Percentiles rank a stretch among this genome's conserved stretches.
phyloP scores from a whole-genome alignment of 2,113 vertebrate genomes.

The Rallus limicola region DNA sequence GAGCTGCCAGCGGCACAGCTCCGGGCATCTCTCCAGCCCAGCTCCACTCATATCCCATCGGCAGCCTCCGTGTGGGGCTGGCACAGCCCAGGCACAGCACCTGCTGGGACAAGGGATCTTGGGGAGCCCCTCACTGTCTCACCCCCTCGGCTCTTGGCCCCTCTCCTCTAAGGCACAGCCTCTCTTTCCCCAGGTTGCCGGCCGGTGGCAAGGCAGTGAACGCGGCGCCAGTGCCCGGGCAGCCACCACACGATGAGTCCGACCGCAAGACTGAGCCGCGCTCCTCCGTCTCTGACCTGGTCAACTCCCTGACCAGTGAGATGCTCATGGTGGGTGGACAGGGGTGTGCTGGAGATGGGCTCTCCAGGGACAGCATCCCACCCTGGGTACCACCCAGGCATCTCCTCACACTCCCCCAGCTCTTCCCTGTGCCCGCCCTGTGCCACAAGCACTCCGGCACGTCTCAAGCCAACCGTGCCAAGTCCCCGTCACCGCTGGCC shows the following conservation, averaged over 20 bases:
- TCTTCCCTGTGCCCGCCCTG: fast-evolving
- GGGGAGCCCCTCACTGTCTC: background rate
- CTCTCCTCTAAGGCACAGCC: background rate
- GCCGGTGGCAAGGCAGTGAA: conserved; percentile 85
- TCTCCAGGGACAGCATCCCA: fast-evolving
- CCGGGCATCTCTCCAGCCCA: fast-evolving
- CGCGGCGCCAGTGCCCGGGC: conserved; percentile 82
- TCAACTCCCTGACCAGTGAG: conserved; percentile 97
- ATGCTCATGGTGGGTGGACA: conserved; percentile 93
- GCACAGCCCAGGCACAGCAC: background rate
- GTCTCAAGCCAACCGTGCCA: background rate
- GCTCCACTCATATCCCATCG: background rate
- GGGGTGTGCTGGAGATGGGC: fast-evolving
- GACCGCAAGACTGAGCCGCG: conserved; percentile 87
- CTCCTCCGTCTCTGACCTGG: conserved; percentile 93
- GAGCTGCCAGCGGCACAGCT: background rate
- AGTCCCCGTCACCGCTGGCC: background rate
- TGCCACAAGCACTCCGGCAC: background rate
- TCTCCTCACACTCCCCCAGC: fast-evolving
- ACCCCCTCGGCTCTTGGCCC: background rate
- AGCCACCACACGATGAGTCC: conserved; percentile 85
- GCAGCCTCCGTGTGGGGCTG: fast-evolving
- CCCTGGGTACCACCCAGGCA: fast-evolving
- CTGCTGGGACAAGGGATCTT: background rate
- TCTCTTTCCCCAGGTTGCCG: conserved; percentile 77